Base-by-base conservation (phyloP, 2,113 vertebrate genomes). In the Bambusicola thoracicus region DNA sequence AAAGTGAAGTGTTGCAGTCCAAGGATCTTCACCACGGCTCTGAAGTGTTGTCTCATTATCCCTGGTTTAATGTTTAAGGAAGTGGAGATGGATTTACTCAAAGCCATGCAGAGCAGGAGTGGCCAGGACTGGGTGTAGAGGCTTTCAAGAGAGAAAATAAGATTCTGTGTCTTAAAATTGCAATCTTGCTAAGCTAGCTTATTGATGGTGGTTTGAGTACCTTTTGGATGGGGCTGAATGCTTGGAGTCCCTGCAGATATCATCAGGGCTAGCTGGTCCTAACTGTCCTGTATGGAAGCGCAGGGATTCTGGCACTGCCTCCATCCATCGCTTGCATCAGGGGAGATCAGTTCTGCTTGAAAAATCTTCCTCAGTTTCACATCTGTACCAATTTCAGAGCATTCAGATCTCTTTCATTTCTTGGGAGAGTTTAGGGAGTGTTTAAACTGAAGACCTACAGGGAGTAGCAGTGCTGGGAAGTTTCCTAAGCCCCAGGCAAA, bases 401-500 rank as follows among this genome's bases (percentile, higher is more conserved):
- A 61, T 89, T 94, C 63, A 87, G 85, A 81, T 81, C 38, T 56
- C 11, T 62, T 56, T 36, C 24, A 29, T 62, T 86, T 70, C 53
- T 83, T 51, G 36, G 58, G 30, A 55, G 49, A 69, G 34, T 49
- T 13, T 12, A 66, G 27, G 22, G 40, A 55, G 8, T 53, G 63
- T 76, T 94, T 92, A 68, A 89, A 65, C 72, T 74, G 74, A 85
- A 89, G 74, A 49, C 17, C 74, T 85, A 13, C 0, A 10, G 69
- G 83, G 32, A 7, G 7, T 44, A 30, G 68, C 40, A 69, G 36
- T 46, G 18, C 75, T 90, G 59, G 30, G 73, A 86, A 81, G 67
- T 81, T 82, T 84, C 81, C 46, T 76, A 44, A 86, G 85, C 79
- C 73, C 24, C 46, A 51, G 82, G 85, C 80, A 86, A 92, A 94